phyloP scores from a whole-genome alignment of 2,888 invertebrate species.

The Spatulosminthurus flaviceps region DNA sequence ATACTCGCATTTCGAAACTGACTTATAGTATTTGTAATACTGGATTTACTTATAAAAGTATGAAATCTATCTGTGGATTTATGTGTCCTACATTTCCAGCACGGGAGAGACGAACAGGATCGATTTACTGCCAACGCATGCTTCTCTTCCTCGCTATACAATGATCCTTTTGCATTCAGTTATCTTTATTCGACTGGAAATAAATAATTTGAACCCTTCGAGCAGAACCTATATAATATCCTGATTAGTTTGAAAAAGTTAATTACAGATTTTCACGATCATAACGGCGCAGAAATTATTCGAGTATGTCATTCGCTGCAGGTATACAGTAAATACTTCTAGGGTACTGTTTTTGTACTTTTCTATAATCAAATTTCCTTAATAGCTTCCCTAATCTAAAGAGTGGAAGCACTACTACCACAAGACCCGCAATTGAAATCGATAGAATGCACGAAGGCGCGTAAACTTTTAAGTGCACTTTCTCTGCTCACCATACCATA shows the following conservation, averaged over 20 bases:
- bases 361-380: not conserved
- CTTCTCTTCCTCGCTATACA: not conserved
- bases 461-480: not conserved
- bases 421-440: not conserved
- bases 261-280: slow-evolving; percentile 1
- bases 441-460: not conserved
- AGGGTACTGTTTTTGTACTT: not conserved
- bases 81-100: not conserved
- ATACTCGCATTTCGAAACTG: not conserved
- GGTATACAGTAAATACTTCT: not conserved
- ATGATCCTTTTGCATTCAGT: too few relatives aligned
- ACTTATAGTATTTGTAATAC: too few relatives aligned
- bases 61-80: not conserved
- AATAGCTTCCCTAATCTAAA: not conserved
- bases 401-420: not conserved
- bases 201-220: not conserved
- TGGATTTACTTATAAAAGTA: too few relatives aligned
- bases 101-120: not conserved
- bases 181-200: not conserved
- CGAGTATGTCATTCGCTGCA: not conserved
- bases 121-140: not conserved
- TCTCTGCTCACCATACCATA: not conserved
- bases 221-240: not conserved
- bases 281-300: not conserved
- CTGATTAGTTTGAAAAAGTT: not conserved